Base-by-base conservation (phyloP, 2,113 vertebrate genomes). In the human (Homo sapiens) region DNA sequence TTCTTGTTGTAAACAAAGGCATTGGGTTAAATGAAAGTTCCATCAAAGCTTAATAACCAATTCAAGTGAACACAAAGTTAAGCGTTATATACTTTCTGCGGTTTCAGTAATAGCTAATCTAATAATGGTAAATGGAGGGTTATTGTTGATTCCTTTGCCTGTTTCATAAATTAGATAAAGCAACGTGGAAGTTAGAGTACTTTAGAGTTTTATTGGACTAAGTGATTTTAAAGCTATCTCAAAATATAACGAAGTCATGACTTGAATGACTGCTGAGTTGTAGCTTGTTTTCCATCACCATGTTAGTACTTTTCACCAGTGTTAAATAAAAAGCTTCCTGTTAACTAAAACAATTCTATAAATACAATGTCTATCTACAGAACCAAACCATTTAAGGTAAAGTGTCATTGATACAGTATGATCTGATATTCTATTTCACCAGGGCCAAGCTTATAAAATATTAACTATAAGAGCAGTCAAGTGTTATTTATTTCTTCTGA, bases 121-220 rank as follows among this genome's bases (percentile, higher is more conserved):
- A 98, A 98, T 98, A 98, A 98, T 57, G 81, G 97, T 95, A 98
- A 98, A 97, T 94, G 93, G 96, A 98, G 89, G 83, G 78, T 98
- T 98, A 97, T 96, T 98, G 97, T 97, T 98, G 97, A 98, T 98
- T 99, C 96, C 96, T 96, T 98, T 97, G 94, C 93, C 95, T 95
- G 97, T 97, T 97, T 97, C 96, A 98, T 98, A 98, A 98, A 98
- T 98, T 98, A 98, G 96, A 98, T 98, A 97, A 98, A 97, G 95
- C 90, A 97, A 98, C 86, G 95, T 98, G 98, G 97, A 98, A 99
- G 97, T 96, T 98, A 97, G 68, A 90, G 79, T 96, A 97, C 87
- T 97, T 97, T 3, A 79, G 97, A 98, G 89, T 98, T 95, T 97
- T 98, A 97, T 92, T 96, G 3, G 8, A 98, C 68, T 97, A 98